phyloP scores from a whole-genome alignment of 2,888 invertebrate species.

The Rhingia campestris region DNA sequence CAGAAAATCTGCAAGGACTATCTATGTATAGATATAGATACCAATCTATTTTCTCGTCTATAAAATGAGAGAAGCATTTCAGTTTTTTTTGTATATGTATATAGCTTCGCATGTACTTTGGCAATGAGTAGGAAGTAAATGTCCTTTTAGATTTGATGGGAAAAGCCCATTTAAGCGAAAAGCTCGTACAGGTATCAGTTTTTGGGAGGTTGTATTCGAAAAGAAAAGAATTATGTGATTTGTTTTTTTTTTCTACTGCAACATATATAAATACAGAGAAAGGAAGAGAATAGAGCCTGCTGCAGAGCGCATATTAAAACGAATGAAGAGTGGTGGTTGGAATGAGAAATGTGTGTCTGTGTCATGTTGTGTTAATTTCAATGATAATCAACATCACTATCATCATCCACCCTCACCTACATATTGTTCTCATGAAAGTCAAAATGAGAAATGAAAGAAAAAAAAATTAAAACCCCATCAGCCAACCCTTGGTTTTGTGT shows the following conservation, averaged over 20 bases:
- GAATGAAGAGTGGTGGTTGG: background rate
- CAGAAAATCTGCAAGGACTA: constrained; percentile 24
- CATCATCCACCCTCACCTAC: constrained; percentile 38
- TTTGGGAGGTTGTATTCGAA: constrained; percentile 48
- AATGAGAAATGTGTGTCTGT: constrained; percentile 41
- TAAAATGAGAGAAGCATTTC: constrained; percentile 49
- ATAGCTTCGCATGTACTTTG: constrained; percentile 53
- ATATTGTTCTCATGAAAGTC: constrained; percentile 52
- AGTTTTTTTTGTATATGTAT: constrained; percentile 32
- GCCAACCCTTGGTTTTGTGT: constrained; percentile 52
- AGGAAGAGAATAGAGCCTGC: constrained; percentile 35
- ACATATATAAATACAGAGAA: constrained; percentile 49
- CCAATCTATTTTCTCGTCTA: constrained; percentile 28
- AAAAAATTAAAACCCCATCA: constrained; percentile 19
- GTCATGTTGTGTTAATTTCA: constrained; percentile 65
- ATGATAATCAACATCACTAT: constrained; percentile 68
- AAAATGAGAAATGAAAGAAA: constrained; percentile 19
- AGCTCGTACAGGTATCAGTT: constrained; percentile 71
- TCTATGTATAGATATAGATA: constrained; percentile 37
- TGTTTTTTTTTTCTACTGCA: constrained; percentile 39
- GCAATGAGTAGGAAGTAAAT: constrained; percentile 69
- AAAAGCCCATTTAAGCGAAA: constrained; percentile 69
- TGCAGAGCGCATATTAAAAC: constrained; percentile 38
- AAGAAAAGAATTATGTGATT: constrained; percentile 14
- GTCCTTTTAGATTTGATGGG: constrained; percentile 63